Evolutionary conservation across 2,113 vertebrate species (phyloP).

Genomic region (Ariopsis seemanni): DNA sequence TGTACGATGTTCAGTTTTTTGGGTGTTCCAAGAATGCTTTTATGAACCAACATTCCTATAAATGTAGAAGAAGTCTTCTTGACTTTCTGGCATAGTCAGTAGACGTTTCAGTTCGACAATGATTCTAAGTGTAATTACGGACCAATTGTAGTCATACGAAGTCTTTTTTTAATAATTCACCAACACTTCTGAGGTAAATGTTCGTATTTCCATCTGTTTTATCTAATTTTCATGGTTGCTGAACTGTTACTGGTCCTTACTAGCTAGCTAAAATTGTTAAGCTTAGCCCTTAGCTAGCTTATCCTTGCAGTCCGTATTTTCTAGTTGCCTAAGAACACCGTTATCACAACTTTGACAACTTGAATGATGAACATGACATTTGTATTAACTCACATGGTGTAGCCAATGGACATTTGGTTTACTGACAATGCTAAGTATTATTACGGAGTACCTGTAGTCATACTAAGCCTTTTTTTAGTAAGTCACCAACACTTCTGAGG

Average conservation of each 20-base stretch:
- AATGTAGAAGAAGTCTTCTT: no score
- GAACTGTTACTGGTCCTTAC: not conserved
- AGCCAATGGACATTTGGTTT: not conserved
- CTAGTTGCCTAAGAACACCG: not conserved
- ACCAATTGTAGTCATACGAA: not conserved
- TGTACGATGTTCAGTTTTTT: not conserved
- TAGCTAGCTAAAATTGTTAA: not conserved
- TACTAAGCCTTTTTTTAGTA: not conserved
- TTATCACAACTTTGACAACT: not conserved
- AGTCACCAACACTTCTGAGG: not conserved
- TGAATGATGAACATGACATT: not conserved
- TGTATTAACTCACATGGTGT: not conserved
- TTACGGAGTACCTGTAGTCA: not conserved
- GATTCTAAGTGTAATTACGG: not conserved
- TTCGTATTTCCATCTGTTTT: not conserved
- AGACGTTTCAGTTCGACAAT: not conserved
- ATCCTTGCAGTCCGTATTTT: not conserved
- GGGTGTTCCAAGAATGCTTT: not conserved
- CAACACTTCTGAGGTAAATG: not conserved
- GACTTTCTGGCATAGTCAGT: not conserved
- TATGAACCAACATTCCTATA: not conserved
- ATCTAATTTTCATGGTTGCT: not conserved
- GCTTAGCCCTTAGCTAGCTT: not conserved
- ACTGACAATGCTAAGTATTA: not conserved
- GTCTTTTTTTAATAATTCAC: not conserved